Conservation (phyloP, 2,797 vertebrate species). For the Xenopus petersii region DNA sequence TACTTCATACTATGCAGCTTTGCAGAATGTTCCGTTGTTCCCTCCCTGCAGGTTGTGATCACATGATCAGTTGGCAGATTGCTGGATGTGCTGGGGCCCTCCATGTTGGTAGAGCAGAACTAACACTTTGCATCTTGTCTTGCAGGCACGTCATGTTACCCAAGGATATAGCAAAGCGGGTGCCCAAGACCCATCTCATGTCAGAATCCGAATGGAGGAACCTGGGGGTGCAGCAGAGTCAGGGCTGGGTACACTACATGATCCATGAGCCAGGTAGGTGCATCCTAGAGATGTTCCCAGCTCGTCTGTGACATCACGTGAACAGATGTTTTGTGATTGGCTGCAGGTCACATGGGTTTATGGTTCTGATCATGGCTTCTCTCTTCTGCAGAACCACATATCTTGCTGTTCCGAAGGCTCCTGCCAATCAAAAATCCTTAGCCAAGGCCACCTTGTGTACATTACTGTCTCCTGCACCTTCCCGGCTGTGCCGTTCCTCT, state of each 20-base stretch:
- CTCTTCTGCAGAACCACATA: slow-evolving; percentile 62
- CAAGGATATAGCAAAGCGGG: slow-evolving; percentile 86
- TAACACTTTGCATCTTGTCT: slow-evolving; percentile 11
- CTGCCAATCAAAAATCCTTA: slow-evolving; percentile 62
- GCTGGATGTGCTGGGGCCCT: too few relatives aligned
- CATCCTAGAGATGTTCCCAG: neutral
- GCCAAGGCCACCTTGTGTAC: slow-evolving; percentile 40
- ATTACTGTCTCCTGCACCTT: slow-evolving; percentile 14
- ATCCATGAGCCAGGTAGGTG: slow-evolving; percentile 88
- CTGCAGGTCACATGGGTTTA: neutral
- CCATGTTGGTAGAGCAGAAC: too few relatives aligned
- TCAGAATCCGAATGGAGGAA: slow-evolving; percentile 95
- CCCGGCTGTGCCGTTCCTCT: neutral
- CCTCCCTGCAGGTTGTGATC: too few relatives aligned
- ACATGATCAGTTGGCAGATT: too few relatives aligned
- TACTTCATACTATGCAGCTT: too few relatives aligned
- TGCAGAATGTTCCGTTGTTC: too few relatives aligned
- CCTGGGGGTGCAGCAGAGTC: slow-evolving; percentile 92
- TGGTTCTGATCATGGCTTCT: neutral
- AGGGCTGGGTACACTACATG: slow-evolving; percentile 97
- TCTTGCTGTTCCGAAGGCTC: slow-evolving; percentile 64
- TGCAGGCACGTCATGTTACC: slow-evolving; percentile 87
- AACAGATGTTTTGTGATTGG: neutral
- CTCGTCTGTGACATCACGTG: neutral
- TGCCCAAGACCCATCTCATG: slow-evolving; percentile 92